Conservation (phyloP, 1,140 invertebrate genomes). For the Drusus annulatus region DNA sequence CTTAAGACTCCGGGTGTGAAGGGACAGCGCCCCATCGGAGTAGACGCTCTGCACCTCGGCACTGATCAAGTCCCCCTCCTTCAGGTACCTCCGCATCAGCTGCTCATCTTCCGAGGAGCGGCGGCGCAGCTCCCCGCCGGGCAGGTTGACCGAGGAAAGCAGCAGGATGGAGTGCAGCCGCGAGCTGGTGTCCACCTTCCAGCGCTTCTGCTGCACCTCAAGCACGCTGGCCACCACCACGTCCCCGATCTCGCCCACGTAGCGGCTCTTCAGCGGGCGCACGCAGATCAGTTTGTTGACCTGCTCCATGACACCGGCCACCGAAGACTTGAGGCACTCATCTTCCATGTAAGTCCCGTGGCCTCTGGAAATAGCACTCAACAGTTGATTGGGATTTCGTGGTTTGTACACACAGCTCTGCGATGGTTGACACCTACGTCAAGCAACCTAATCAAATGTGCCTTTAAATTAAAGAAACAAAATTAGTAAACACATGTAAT, state of each 20-base stretch:
- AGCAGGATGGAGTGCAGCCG: constrained; percentile 91
- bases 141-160: constrained; percentile 96
- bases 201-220: constrained; percentile 92
- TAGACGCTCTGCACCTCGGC: constrained; percentile 97
- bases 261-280: constrained; percentile 89
- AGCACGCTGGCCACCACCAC: constrained; percentile 95
- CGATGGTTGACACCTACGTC: too few species aligned
- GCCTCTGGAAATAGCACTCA: constrained; percentile 76
- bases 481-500: too few species aligned
- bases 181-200: constrained; percentile 96
- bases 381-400: too few species aligned
- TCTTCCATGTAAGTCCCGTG: constrained; percentile 96
- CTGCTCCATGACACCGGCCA: constrained; percentile 93
- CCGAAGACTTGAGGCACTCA: constrained; percentile 88
- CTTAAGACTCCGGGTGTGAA: constrained; percentile 96
- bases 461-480: too few species aligned
- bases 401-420: too few species aligned
- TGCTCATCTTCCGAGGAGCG: constrained; percentile 97
- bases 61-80: constrained; percentile 97
- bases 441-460: too few species aligned
- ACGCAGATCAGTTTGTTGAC: constrained; percentile 97
- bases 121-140: constrained; percentile 94
- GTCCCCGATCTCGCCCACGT: constrained; percentile 97
- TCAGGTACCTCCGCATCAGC: constrained; percentile 95
- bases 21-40: constrained; percentile 90